phyloP scores from a whole-genome alignment of 2,113 vertebrate species.

The Perca fluviatilis region DNA sequence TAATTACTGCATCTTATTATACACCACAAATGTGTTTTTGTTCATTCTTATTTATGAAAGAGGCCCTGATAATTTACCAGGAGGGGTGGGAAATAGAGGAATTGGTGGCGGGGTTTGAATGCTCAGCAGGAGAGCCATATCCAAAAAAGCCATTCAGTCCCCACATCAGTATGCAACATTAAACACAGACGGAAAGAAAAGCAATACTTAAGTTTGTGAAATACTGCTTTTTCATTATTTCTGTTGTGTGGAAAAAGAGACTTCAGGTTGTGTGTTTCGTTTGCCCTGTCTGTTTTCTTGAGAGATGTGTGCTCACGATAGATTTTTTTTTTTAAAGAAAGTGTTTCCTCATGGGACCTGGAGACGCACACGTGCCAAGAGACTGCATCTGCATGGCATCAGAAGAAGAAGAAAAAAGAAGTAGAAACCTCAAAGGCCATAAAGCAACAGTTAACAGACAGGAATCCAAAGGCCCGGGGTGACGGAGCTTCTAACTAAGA shows the following conservation, averaged over 20 bases:
- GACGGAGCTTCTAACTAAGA: slow-evolving; percentile 75
- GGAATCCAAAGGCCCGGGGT: slow-evolving; percentile 36
- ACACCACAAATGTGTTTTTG: slow-evolving; percentile 89
- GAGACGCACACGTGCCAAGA: slow-evolving; percentile 14
- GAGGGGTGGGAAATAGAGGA: slow-evolving; percentile 51
- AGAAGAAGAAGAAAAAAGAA: slow-evolving; percentile 2
- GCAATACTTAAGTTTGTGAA: slow-evolving; percentile 24
- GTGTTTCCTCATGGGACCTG: slow-evolving; percentile 13
- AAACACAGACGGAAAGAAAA: slow-evolving; percentile 20
- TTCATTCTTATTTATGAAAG: slow-evolving; percentile 94
- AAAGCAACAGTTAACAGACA: slow-evolving; percentile 46
- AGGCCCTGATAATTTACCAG: slow-evolving; percentile 81
- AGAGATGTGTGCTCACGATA: slow-evolving; percentile 21
- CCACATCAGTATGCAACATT: slow-evolving; percentile 52
- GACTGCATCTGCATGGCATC: slow-evolving; percentile 14
- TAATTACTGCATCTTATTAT: slow-evolving; percentile 98
- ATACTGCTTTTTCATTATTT: slow-evolving; percentile 35
- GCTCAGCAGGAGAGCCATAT: slow-evolving; percentile 26
- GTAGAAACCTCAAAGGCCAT: slow-evolving; percentile 17
- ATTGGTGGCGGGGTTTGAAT: slow-evolving; percentile 24
- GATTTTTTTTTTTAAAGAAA: slow-evolving; percentile 21
- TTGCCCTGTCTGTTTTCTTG: neutral
- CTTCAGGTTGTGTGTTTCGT: slow-evolving; percentile 13
- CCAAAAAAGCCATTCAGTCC: slow-evolving; percentile 14
- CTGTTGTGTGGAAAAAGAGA: neutral